Conservation (phyloP, 2,113 vertebrate species). For the Catharus bicknelli region DNA sequence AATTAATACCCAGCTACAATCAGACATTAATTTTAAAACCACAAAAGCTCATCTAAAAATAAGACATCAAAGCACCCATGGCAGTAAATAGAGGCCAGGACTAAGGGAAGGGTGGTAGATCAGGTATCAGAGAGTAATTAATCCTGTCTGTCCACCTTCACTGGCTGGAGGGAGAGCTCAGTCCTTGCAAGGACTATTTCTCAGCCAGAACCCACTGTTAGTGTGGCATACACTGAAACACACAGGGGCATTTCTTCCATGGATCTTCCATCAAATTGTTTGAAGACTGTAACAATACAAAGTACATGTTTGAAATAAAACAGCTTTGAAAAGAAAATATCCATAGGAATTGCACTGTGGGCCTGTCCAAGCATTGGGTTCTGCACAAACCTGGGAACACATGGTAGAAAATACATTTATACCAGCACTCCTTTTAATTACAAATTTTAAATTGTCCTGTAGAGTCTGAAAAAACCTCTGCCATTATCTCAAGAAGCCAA, state of each 20-base stretch:
- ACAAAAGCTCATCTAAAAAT: constrained; percentile 17
- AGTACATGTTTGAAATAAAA: background rate
- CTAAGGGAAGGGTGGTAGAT: background rate
- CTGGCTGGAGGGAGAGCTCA: background rate
- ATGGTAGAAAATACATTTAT: background rate
- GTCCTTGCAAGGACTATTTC: background rate
- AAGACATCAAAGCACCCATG: background rate
- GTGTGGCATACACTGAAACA: background rate
- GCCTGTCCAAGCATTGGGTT: background rate
- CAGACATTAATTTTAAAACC: background rate
- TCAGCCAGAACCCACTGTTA: background rate
- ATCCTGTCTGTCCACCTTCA: background rate
- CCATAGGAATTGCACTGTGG: background rate
- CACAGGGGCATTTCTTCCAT: background rate
- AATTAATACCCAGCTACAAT: background rate
- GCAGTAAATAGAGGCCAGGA: background rate
- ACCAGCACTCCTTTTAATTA: background rate
- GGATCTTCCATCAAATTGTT: background rate
- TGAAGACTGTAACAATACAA: background rate
- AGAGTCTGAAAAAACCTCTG: background rate
- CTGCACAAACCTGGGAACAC: background rate
- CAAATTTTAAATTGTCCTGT: background rate
- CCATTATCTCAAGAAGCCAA: background rate
- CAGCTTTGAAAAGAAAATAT: background rate
- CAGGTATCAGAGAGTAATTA: background rate